Evolutionary conservation across 2,797 vertebrate genomes (phyloP).

Genomic region (Dermochelys coriacea): DNA sequence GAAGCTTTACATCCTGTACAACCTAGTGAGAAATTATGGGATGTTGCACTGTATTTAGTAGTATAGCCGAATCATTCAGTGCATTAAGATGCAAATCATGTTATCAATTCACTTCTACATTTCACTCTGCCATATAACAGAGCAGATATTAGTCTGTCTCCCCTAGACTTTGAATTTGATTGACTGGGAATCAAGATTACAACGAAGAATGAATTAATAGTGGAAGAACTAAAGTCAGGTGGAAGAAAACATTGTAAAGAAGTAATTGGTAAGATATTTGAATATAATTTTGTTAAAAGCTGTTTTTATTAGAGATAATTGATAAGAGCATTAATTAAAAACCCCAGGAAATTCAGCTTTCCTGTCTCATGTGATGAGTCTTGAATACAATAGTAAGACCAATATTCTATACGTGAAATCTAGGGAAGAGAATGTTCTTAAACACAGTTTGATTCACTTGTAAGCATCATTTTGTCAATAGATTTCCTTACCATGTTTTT

Average conservation of each 20-base stretch:
- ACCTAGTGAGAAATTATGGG: neutral
- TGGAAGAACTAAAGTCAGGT: neutral
- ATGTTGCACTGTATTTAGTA: neutral
- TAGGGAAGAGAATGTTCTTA: neutral
- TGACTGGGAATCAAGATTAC: neutral
- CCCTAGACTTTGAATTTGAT: neutral
- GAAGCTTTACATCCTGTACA: neutral
- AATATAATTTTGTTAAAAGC: neutral
- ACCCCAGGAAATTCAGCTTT: neutral
- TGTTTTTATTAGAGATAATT: neutral
- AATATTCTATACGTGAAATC: neutral
- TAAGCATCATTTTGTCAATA: neutral
- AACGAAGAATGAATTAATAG: neutral
- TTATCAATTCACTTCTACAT: neutral
- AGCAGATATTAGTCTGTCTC: neutral
- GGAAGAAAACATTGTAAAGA: neutral
- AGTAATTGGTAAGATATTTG: neutral
- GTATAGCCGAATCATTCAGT: neutral
- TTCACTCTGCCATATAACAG: neutral
- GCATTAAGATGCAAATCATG: neutral
- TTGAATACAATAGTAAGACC: neutral
- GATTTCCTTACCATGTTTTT: conserved; percentile 32
- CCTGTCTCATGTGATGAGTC: neutral
- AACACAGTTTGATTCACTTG: neutral
- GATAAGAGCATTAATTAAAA: neutral